Evolutionary conservation across 2,888 invertebrate species (phyloP).

Genomic region (Drosophila rellima): DNA sequence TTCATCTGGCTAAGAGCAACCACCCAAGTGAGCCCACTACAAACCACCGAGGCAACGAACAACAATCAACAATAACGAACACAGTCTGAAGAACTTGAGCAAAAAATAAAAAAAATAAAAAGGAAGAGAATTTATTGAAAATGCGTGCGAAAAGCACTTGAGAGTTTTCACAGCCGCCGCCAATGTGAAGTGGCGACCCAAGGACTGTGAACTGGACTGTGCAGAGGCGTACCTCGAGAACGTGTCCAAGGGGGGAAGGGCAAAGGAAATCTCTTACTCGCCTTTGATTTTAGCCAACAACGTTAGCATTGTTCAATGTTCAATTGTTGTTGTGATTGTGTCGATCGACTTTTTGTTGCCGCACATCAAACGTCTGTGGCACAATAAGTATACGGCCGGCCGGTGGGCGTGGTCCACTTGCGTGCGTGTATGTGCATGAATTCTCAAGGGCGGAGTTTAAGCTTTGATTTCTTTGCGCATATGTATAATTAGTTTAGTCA

Average conservation of each 20-base stretch:
- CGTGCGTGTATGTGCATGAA: conserved; percentile 64
- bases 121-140: conserved; percentile 60
- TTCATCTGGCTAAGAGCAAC: conserved; percentile 1
- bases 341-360: conserved; percentile 61
- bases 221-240: not conserved
- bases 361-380: conserved; percentile 60
- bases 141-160: conserved; percentile 62
- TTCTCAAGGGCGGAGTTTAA: conserved; percentile 36
- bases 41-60: conserved; percentile 5
- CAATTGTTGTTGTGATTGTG: conserved; percentile 18
- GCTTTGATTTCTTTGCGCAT: conserved; percentile 68
- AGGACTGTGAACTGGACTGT: conserved; percentile 28
- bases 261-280: conserved; percentile 3
- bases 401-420: conserved; percentile 51
- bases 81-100: conserved; percentile 17
- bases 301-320: conserved; percentile 29
- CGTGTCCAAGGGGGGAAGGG: conserved; percentile 6
- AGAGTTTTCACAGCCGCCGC: conserved; percentile 44
- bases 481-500: conserved; percentile 79
- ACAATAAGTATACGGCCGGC: not conserved
- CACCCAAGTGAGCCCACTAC: not conserved
- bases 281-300: conserved; percentile 47
- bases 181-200: conserved; percentile 45
- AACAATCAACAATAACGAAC: conserved; percentile 30
- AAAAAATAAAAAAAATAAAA: not conserved